These are phyloP conservation scores for Anarsia innoxiella DNA, from an alignment of 2,888 invertebrate species.

Conservation along the genomic window DNA sequence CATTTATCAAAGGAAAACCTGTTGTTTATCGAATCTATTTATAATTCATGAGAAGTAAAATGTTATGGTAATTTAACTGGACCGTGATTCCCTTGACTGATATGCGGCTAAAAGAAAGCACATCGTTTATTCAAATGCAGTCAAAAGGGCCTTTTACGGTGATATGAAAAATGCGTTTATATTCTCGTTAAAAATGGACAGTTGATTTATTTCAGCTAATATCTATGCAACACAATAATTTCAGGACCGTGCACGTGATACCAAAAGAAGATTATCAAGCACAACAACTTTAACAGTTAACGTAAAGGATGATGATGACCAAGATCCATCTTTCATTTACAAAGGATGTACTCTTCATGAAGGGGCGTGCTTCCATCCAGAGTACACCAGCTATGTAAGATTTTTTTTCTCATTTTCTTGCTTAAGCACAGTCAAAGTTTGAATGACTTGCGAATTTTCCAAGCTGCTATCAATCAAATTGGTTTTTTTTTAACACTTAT, in stretches of 20 bases:
- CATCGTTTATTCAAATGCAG: slow-evolving; percentile 7
- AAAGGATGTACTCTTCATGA: slow-evolving; percentile 88
- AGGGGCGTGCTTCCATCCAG: slow-evolving; percentile 90
- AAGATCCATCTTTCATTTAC: slow-evolving; percentile 93
- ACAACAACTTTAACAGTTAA: slow-evolving; percentile 90
- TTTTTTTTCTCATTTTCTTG: no score
- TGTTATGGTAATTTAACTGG: slow-evolving; percentile 11
- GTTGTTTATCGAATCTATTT: slow-evolving; percentile 11
- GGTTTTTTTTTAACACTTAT: no score
- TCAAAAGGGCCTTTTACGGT: background rate
- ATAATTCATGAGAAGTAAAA: slow-evolving; percentile 15
- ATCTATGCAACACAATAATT: no score
- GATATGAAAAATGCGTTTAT: background rate
- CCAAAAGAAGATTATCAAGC: slow-evolving; percentile 83
- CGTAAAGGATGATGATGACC: slow-evolving; percentile 91
- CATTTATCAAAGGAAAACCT: slow-evolving; percentile 13
- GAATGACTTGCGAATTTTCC: no score
- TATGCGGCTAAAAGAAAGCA: slow-evolving; percentile 3
- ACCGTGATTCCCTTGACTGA: slow-evolving; percentile 5
- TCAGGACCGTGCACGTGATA: slow-evolving; percentile 90
- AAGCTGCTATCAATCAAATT: no score
- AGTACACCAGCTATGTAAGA: slow-evolving; percentile 88
- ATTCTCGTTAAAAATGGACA: background rate
- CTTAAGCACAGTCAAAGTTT: no score
- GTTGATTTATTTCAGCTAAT: no score